Conservation (phyloP, 2,797 vertebrate genomes). For the Fistularia tabacaria region DNA sequence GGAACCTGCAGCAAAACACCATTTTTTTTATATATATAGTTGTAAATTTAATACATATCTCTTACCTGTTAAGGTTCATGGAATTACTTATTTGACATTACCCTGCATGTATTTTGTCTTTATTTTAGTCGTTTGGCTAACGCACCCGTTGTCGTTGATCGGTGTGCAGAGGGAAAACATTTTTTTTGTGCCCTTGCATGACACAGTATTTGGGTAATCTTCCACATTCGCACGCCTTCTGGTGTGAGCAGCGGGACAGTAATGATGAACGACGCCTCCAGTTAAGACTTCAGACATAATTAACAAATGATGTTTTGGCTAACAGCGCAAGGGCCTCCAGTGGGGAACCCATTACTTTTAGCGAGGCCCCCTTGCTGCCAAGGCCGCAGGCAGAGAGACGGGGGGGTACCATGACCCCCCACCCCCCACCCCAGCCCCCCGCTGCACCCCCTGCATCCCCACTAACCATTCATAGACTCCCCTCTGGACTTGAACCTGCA, state of each 20-base stretch:
- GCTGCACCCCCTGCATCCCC: no score
- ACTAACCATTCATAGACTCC: conserved; percentile 27
- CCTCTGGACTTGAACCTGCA: background rate
- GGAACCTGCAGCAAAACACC: no score
- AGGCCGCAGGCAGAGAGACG: conserved; percentile 56
- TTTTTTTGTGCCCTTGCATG: conserved; percentile 45
- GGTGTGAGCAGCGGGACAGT: conserved; percentile 64
- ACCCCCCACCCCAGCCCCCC: conserved; percentile 67
- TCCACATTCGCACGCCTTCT: conserved; percentile 55
- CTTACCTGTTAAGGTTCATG: no score
- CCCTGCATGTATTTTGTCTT: no score
- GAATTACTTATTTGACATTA: no score
- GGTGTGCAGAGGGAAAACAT: background rate
- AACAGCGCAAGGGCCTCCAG: conserved; percentile 64
- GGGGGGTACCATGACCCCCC: conserved; percentile 61
- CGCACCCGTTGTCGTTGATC: no score
- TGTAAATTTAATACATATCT: no score
- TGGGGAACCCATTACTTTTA: conserved; percentile 36
- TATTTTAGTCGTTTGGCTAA: no score
- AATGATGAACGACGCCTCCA: conserved; percentile 62
- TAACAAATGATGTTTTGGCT: conserved; percentile 72
- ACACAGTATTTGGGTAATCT: conserved; percentile 42
- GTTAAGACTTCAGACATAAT: conserved; percentile 67
- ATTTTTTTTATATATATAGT: no score
- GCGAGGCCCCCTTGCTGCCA: no score